Evolutionary conservation across 2,113 vertebrate species (phyloP), one percentile per base, ranked within the genome.

Genomic region (Brachyhypopomus occidentalis): DNA sequence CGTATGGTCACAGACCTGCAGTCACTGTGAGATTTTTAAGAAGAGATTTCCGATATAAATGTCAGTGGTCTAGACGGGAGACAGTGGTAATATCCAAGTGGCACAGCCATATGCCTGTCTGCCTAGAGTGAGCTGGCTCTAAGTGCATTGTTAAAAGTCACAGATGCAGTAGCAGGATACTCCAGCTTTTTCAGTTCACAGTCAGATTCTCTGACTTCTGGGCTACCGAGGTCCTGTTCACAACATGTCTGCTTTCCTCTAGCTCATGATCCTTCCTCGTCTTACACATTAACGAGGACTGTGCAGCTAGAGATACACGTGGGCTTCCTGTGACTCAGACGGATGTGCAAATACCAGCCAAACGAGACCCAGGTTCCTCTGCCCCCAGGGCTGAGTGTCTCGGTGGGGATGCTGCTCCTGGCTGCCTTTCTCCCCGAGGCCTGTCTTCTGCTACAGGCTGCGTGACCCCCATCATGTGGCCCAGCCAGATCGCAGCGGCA

Each of bases 301-400:
- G 2, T 78, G 22, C 55, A n/a, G 45, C 78, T 23, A 27, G 55
- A 58, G 45, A 60, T 79, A 64, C 62, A 55, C 7, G 8, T 12
- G 72, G 66, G 67, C 56, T 38, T 69, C 77, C 84, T 59, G 59
- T 72, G 72, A 67, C 72, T 77, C 77, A 77, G 72, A 82, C 75
- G 75, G 72, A 76, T 78, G 52, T 78, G 79, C 72, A 80, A 64
- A 76, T 84, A 72, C 64, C 22, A 81, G n/a, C 64, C 60, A 83
- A 72, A 83, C 34, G 52, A 76, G 69, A 82, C 64, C 64, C 82
- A 86, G 84, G 79, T 81, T 83, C 77, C n/a, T 66, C 63, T 59
- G 72, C 41, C 81, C 70, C 45, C 60, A 34, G 66, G 64, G 52
- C 70, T 81, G 11, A 59, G 59, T 80, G n/a, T 75, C 73, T 77